Conservation (phyloP, 2,888 invertebrate species). For the Pterobdella sp. region DNA sequence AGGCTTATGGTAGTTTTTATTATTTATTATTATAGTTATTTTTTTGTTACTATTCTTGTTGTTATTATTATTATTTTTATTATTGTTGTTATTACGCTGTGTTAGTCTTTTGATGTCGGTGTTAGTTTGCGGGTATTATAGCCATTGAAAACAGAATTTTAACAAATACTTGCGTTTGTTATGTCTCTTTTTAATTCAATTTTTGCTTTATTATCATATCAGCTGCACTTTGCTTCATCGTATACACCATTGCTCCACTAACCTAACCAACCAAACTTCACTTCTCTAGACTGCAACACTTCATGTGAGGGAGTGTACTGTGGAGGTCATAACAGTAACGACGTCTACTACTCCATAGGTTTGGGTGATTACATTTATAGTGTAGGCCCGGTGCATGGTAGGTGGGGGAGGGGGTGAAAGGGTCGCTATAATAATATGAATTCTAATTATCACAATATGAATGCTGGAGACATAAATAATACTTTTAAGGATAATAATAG, state of each 20-base stretch:
- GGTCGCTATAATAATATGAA: too few relatives aligned
- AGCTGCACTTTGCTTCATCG: background rate
- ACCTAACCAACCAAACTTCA: background rate
- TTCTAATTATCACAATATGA: too few relatives aligned
- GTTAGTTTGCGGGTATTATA: too few relatives aligned
- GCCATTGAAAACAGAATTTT: background rate
- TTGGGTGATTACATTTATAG: background rate
- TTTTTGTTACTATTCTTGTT: background rate
- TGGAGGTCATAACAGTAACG: constrained; percentile 31
- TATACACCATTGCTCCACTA: background rate
- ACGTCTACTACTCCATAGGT: constrained; percentile 32
- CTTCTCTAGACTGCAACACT: constrained; percentile 28
- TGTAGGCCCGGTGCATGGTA: too few relatives aligned
- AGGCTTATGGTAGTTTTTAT: background rate
- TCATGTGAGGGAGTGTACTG: constrained; percentile 30
- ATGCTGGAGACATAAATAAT: too few relatives aligned
- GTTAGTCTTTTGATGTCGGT: too few relatives aligned
- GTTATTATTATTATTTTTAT: too few relatives aligned
- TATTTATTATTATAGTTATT: background rate
- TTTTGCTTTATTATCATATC: background rate
- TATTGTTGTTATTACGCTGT: too few relatives aligned
- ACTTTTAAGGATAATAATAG: too few relatives aligned
- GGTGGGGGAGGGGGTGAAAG: too few relatives aligned
- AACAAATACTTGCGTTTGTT: background rate
- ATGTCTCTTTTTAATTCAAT: background rate